Evolutionary conservation across 2,888 invertebrate genomes (phyloP), one percentile per base, ranked within the genome.

Genomic region (Lepas anatifera): DNA sequence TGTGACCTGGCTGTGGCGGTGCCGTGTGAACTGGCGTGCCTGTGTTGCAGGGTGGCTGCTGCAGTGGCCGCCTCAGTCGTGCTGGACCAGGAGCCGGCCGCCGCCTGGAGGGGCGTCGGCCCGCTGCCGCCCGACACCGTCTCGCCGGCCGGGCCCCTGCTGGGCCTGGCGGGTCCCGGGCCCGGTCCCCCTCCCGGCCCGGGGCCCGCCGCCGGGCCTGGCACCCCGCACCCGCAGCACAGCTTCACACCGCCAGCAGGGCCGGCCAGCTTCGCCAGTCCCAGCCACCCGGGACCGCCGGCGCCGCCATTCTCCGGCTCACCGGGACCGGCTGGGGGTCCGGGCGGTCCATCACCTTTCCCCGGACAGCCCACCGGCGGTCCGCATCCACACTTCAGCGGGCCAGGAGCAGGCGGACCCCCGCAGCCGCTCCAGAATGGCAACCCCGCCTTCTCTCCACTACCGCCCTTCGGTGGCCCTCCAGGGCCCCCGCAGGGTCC

Each of bases 111-210:
- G 58, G 58, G n/a, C n/a, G n/a, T n/a, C n/a, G n/a, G 58, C 22
- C 58, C 58, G 58, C 58, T 58, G 58, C 32, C 58, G 58, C 58
- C 58, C 22, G 58, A 58, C 58, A 35, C 58, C 32, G 32, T 25
- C 32, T 1, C 58, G 22, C 58, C 58, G 58, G 58, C 35, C 58
- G 58, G 58, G 35, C 58, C 58, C 22, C 35, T 25, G 58, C 35
- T 58, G 32, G 58, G 58, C 58, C 58, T 58, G 58, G 58, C 58
- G 32, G 58, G 58, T 7, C 58, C 58, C 35, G 58, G 58, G 11
- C 41, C 4, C 4, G 41, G 41, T 4, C 41, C 41, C 41, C 11
- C 2, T 41, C 41, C 41, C 4, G 41, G 2, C 4, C 41, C 4
- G 11, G 41, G 41, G 11, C 41, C 41, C 41, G 41, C 11, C 16